A percentile compares a stretch with the other conserved stretches of the same genome.
Evolutionary conservation across 2,888 invertebrate genomes (phyloP).

Genomic region (Uropetala carovei): DNA sequence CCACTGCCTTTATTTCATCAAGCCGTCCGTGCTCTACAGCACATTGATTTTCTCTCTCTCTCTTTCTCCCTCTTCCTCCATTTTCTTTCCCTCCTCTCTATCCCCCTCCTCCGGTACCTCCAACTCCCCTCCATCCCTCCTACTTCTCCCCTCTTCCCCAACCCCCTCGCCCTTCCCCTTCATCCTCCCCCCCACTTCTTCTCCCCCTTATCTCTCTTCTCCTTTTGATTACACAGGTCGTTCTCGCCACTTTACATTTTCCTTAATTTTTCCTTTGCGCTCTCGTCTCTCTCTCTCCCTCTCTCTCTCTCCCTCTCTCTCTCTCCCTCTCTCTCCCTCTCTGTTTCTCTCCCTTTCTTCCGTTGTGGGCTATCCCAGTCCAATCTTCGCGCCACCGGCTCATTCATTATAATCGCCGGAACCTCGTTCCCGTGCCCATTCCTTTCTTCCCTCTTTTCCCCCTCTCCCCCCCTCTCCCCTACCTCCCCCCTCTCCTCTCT

Average conservation of each 20-base stretch:
- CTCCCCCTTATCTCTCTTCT: neutral
- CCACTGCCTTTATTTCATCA: no score
- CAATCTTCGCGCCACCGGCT: neutral
- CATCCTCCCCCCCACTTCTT: neutral
- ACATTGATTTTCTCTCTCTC: neutral
- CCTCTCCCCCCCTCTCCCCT: neutral
- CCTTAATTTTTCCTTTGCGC: slow-evolving; percentile 37
- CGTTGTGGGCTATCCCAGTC: neutral
- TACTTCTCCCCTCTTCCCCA: neutral
- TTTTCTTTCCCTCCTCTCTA: neutral
- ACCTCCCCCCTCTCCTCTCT: neutral
- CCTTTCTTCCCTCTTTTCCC: neutral
- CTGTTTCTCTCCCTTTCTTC: slow-evolving; percentile 22
- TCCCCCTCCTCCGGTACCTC: neutral
- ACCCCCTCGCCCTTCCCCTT: neutral
- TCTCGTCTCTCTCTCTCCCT: neutral
- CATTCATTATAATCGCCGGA: slow-evolving; percentile 28
- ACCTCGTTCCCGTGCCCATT: neutral
- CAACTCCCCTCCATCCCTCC: neutral
- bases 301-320: neutral
- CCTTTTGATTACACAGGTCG: slow-evolving; percentile 16
- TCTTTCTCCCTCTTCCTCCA: neutral
- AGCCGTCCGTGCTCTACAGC: no score
- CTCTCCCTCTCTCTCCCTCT: neutral
- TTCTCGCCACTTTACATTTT: slow-evolving; percentile 35